Conservation (phyloP, 2,113 vertebrate genomes). For the Chascanopsetta lugubris region DNA sequence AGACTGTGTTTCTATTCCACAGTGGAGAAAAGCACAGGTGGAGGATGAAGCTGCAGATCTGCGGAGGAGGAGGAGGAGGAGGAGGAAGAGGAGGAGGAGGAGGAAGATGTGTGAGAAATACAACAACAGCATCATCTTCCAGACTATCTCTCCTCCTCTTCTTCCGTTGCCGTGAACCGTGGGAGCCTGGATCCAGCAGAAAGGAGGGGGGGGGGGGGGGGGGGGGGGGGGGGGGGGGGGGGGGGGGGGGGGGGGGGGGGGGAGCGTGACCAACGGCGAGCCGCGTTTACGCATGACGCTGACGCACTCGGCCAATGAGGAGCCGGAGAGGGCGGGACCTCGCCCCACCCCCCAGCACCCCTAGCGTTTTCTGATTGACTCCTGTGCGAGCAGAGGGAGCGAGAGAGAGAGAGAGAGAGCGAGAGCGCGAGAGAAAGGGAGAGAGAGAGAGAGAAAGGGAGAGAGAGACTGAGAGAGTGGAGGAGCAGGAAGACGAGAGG, state of each 20-base stretch:
- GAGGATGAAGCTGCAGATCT: not conserved
- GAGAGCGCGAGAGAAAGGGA: no score
- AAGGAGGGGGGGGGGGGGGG: slow-evolving; percentile 17
- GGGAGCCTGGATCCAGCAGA: slow-evolving; percentile 1
- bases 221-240: not conserved
- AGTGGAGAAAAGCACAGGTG: not conserved
- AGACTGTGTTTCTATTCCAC: no score
- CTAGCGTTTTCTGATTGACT: slow-evolving; percentile 61
- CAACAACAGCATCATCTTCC: slow-evolving; percentile 63
- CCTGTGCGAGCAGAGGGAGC: slow-evolving; percentile 46
- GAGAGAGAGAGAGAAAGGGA: slow-evolving; percentile 24
- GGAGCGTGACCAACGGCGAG: slow-evolving; percentile 53
- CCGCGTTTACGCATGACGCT: not conserved
- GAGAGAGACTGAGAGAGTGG: not conserved
- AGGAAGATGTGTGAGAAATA: slow-evolving; percentile 35
- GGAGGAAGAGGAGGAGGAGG: not conserved
- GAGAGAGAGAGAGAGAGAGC: slow-evolving; percentile 1
- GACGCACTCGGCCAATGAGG: slow-evolving; percentile 48
- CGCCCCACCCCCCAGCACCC: not conserved
- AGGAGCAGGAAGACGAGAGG: slow-evolving; percentile 10
- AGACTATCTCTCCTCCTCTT: slow-evolving; percentile 6
- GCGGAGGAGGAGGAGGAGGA: not conserved
- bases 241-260: slow-evolving; percentile 21
- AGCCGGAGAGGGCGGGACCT: slow-evolving; percentile 50
- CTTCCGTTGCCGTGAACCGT: slow-evolving; percentile 40